Conservation (phyloP, 1,140 invertebrate species). For the Brachionus manjavacas region DNA sequence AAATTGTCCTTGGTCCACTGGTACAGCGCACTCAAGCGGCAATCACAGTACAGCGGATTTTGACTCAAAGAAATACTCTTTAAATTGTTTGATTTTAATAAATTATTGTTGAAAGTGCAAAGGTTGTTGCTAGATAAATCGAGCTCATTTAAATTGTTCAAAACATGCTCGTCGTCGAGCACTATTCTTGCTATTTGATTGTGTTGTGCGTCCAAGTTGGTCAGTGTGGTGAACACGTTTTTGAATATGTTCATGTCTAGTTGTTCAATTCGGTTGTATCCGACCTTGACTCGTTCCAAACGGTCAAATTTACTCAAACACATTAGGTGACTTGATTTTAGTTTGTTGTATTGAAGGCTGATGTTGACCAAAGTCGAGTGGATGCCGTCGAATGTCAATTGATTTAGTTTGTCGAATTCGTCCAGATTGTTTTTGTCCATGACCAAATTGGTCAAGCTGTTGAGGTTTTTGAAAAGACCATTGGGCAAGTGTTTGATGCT, state of each 20-base stretch:
- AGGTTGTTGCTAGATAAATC: slow-evolving; percentile 14
- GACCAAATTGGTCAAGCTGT: not conserved
- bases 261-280: not conserved
- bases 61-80: not conserved
- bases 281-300: slow-evolving; percentile 14
- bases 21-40: not conserved
- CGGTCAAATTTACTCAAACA: not conserved
- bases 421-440: slow-evolving; percentile 31
- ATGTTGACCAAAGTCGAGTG: not conserved
- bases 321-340: not conserved
- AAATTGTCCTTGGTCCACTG: not conserved
- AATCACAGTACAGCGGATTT: slow-evolving; percentile 38
- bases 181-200: slow-evolving; percentile 4
- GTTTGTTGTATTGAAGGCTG: not conserved
- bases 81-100: not conserved
- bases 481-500: slow-evolving; percentile 5
- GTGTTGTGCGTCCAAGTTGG: not conserved
- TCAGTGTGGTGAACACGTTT: not conserved
- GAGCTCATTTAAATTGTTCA: not conserved
- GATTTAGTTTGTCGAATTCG: slow-evolving; percentile 15
- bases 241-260: not conserved
- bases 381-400: slow-evolving; percentile 5
- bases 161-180: not conserved
- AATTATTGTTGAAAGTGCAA: not conserved
- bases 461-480: not conserved